Evolutionary conservation across 2,888 invertebrate genomes (phyloP).

Genomic region (Leptodirus hochenwartii): DNA sequence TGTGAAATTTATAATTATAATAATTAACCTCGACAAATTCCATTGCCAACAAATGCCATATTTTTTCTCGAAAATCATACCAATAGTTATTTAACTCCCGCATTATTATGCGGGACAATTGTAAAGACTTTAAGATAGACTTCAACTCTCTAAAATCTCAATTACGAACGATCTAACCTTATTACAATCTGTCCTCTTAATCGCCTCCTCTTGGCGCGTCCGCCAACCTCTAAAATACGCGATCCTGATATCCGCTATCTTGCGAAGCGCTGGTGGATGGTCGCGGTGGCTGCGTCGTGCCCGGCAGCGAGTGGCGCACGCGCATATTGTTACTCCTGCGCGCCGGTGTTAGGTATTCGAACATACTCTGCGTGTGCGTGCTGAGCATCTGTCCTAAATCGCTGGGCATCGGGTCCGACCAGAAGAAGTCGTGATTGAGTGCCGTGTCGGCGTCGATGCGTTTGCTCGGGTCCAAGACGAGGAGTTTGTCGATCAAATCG

Average conservation of each 20-base stretch:
- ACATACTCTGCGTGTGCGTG: conserved; percentile 83
- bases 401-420: conserved; percentile 93
- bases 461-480: conserved; percentile 83
- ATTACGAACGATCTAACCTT: too few relatives aligned
- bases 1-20: too few relatives aligned
- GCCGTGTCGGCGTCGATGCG: conserved; percentile 81
- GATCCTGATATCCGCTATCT: conserved; percentile 70
- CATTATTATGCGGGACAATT: too few relatives aligned
- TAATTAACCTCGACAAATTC: too few relatives aligned
- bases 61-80: too few relatives aligned
- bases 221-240: conserved; percentile 57
- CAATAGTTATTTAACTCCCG: too few relatives aligned
- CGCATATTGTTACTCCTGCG: conserved; percentile 49
- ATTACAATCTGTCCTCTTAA: too few relatives aligned
- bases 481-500: conserved; percentile 78
- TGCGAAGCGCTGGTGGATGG: conserved; percentile 38
- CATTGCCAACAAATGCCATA: too few relatives aligned
- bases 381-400: conserved; percentile 83
- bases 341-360: conserved; percentile 74
- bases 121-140: too few relatives aligned
- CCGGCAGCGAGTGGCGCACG: conserved; percentile 40
- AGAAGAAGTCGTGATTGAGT: conserved; percentile 95
- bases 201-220: too few relatives aligned
- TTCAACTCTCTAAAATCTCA: too few relatives aligned
- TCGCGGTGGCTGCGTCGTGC: too few relatives aligned